phyloP scores from a whole-genome alignment of 2,888 invertebrate species.

The Cremastinae sp. region DNA sequence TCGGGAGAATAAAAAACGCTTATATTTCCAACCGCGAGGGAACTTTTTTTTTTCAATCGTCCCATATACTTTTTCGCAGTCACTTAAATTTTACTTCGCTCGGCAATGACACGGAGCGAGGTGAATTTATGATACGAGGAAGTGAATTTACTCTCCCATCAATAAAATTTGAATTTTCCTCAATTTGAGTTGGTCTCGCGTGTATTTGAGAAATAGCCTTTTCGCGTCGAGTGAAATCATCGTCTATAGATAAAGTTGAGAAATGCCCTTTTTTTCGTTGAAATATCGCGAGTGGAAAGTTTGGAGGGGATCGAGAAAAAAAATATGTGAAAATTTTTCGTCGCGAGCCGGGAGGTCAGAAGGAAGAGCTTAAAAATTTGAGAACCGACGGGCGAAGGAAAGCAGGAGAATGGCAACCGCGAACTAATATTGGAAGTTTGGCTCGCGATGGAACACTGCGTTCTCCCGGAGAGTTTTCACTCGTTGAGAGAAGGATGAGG shows the following conservation, averaged over 20 bases:
- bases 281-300: not conserved
- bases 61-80: not conserved
- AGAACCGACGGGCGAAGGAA: not conserved
- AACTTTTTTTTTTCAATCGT: constrained; percentile 37
- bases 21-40: constrained; percentile 33
- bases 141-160: not conserved
- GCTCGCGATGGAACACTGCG: constrained; percentile 45
- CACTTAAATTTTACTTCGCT: constrained; percentile 23
- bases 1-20: constrained; percentile 44
- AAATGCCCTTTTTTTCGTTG: constrained; percentile 5
- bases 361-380: constrained; percentile 18
- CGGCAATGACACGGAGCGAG: not conserved
- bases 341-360: not conserved
- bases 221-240: not conserved
- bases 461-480: constrained; percentile 43
- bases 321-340: constrained; percentile 18
- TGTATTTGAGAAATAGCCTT: not conserved
- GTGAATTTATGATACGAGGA: no score
- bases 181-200: not conserved
- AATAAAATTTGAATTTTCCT: not conserved
- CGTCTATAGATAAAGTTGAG: constrained; percentile 1
- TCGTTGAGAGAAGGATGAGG: constrained; percentile 13
- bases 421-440: constrained; percentile 53
- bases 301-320: not conserved
- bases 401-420: constrained; percentile 20